Base-by-base conservation (phyloP, 2,797 vertebrate species). In the Perdix hodgsoniae region DNA sequence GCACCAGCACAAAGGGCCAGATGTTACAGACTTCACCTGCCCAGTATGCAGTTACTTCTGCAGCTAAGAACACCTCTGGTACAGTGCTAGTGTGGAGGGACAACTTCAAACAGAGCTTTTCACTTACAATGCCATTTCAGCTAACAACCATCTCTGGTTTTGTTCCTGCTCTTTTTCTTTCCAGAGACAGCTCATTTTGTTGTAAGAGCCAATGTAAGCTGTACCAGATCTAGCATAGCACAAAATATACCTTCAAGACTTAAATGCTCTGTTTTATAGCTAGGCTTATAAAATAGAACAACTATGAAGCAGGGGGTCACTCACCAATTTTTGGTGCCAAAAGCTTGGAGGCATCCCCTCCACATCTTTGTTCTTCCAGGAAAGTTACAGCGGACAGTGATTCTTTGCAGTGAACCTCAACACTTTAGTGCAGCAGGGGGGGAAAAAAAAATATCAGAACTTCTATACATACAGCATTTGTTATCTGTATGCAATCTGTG, bases 381-480 rank as follows among this genome's bases (percentile, higher is more conserved):
- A 35, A 71, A 91, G 61, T 69, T 89, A 66, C 93, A 95, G 93
- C 89, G 84, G 54, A 96, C 81, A 61, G 31, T 40, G 92, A 86
- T 8, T 96, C 95, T 93, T 81, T 83, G 24, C 74, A 72, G 82
- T 21, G 78, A 73, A 42, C 50, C 63, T 92, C 94, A 94, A 81
- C 87, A 70, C 97, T 97, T 96, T 54, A 44, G 74, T 77, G 94
- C 10, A 85, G 77, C 87, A 96, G 85, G 9, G n/a, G n/a, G n/a
- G n/a, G n/a, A 10, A 26, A 90, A 96, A 88, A 47, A 16, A 75
- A 86, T 37, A 80, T 49, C 56, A 83, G 10, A 37, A 17, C 66
- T 87, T 87, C 73, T 42, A n/a, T 14, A 56, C 0, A 16, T 18
- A 17, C 26, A 57, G 17, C 14, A 42, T 39, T 44, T 76, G 24